Percentiles rank a stretch among this genome's conserved stretches.
phyloP scores from a whole-genome alignment of 2,113 vertebrate genomes.

The Damaliscus lunatus region DNA sequence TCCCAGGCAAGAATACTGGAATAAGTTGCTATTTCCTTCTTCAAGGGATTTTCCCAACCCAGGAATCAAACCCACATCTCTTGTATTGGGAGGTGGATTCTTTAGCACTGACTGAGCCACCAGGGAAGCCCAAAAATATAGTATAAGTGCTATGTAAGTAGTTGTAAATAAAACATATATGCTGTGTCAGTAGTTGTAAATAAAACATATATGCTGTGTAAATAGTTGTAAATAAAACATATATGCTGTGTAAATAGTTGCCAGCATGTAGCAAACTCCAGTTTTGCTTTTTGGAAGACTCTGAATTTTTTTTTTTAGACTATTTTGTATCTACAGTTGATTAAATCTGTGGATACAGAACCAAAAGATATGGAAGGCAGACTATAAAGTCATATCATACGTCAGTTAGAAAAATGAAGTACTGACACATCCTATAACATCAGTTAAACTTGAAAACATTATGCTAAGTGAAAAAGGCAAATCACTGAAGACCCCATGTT shows the following conservation, averaged over 20 bases:
- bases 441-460: not conserved
- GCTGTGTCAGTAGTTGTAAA: not conserved
- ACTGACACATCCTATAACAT: not conserved
- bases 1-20: not conserved
- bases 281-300: not conserved
- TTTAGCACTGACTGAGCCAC: not conserved
- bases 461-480: not conserved
- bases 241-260: not conserved
- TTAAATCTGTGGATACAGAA: not conserved
- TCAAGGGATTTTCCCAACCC: not conserved
- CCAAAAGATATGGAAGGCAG: not conserved
- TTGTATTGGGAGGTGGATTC: not conserved
- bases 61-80: not conserved
- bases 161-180: not conserved
- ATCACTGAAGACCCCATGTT: not conserved
- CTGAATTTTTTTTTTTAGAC: not conserved
- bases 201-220: too few relatives aligned
- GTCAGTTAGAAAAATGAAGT: not conserved
- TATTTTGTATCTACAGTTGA: not conserved
- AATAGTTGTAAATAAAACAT: too few relatives aligned
- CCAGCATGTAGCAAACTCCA: not conserved
- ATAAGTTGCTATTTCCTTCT: not conserved
- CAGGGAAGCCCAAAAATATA: not conserved
- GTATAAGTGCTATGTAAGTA: not conserved
- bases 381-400: not conserved